Evolutionary conservation across 2,113 vertebrate species (phyloP), one percentile per base, ranked within the genome.

Genomic region (Ictalurus punctatus): DNA sequence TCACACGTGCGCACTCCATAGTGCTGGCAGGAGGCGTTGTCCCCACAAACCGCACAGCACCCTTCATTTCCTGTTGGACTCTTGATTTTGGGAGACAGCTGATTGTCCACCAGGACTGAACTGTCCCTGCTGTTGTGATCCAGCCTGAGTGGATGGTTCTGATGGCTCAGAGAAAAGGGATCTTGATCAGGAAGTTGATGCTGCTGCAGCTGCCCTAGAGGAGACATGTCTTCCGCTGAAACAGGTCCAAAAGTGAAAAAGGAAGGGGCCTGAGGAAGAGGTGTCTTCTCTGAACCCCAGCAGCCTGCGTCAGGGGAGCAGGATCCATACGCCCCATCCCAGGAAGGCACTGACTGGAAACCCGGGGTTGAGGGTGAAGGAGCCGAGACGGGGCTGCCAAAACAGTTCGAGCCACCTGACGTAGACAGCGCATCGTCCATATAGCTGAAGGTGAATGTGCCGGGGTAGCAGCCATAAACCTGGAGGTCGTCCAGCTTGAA

Each of bases 1-100:
- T 99, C 98, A 59, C 98, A 99, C 92, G 98, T 99, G 83, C 98
- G 97, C 84, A 99, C 98, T 0, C 98, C 98, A 0, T 99, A 99
- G 93, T 99, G 98, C 94, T 99, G 98, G 93, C 98, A 99, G 0
- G 98, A 98, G 8, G 98, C 98, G 0, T 97, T 97, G 96, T 99
- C 98, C 76, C 98, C 98, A 37, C 98, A 99, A 83, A 99, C 98
- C 0, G 97, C 98, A 14, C 98, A 99, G 91, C 96, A 96, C 0
- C 98, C 97, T 91, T 99, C 98, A 0, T 94, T 97, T 27, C 94
- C 95, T 17, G 94, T 91, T 0, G 96, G 95, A 69, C 96, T 95
- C 83, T 96, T 97, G 12, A 94, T 82, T 88, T 97, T 98, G 85
- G 93, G 83, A 0, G 98, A 97, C 23, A 93, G 90, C 91, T 95